Base-by-base conservation (phyloP, 2,888 invertebrate genomes). In the Cylloceria caligata region DNA sequence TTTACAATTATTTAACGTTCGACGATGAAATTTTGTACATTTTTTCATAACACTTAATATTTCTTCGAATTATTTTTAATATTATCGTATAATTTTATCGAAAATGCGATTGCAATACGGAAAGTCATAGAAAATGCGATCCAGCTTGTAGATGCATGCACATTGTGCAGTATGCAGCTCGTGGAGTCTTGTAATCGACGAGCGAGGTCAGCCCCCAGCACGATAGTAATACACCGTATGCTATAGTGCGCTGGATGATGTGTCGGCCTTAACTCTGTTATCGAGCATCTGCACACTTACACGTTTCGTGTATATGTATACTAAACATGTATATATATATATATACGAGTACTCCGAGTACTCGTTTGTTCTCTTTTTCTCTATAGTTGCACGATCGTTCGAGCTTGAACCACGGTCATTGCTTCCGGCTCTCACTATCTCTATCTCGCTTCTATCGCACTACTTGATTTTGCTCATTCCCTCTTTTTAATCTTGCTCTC, bases 351-450 rank as follows among this genome's bases (percentile, higher is more conserved):
- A 76, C 78, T 57, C 57, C 21, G 52, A 64, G 45, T 69, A 21
- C 77, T 68, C 68, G 68, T 69, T 67, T 68, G 77, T 73, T 81
- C 81, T 68, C 73, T 39, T 80, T 83, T 81, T 45, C 64, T 45
- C 75, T 79, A 86, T 83, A 83, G 83, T 71, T 36, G 60, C 74
- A 85, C 76, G 83, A 86, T 86, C 84, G 85, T 87, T 85, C 79
- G 65, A 79, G 79, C 75, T 79, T 75, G 68, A 81, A 68, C 77
- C 77, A 81, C 55, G 81, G 81, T 81, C 81, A 81, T 77, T 81
- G 81, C 77, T 81, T 73, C 77, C 73, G 81, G 73, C 71, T 71
- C 45, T 62, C 64, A n/a, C 45, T 68, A 62, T 57, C 52, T 73
- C 72, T 24, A 3, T 36, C 57, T 42, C 30, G 21, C 57, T 39